Base-by-base conservation (phyloP, 2,113 vertebrate genomes). In the Lethenteron reissneri region DNA sequence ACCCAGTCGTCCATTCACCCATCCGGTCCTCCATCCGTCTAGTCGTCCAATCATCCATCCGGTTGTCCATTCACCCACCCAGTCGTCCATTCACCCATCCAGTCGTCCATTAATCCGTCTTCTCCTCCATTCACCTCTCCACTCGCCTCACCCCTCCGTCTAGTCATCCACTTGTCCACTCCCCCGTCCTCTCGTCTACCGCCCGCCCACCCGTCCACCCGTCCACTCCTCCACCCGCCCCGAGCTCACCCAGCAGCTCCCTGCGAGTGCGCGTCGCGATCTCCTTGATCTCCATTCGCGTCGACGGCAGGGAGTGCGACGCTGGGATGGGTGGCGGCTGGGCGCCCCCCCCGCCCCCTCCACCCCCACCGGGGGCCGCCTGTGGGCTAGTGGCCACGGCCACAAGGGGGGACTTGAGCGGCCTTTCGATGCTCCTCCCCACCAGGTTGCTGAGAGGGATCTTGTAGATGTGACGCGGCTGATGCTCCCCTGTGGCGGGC, bases 261-360 rank as follows among this genome's bases (percentile, higher is more conserved):
- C 92, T 95, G 76, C 94, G 84, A 7, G 94, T 99, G 78, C 94
- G 84, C 80, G 84, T 94, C 57, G 94, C 94, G 73, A 99, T 97
- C 82, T 99, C 92, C 77, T 97, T 99, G 75, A 99, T 99, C 79
- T 99, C 94, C 87, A 97, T 94, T 74, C 92, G 91, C 58, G 92
- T 89, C 70, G 96, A 78, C 3, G 94, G 92, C 3, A 96, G 80
- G 0, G 92, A 92, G 70, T 90, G 87, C 1, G 79, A 64, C 79
- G 80, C 82, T 0, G 83, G 82, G 64, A 81, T 75, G 0, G 79
- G 71, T 5, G 78, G 58, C 58, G 77, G 73, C 73, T 76, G 74
- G 70, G 82, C 77, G 1, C 79, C 71, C 2, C 76, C 71, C 25
- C 64, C 64, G 2, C 64, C 64, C 10, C n/a, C n/a, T 0, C 64